Percentiles rank a stretch among this genome's conserved stretches.
Evolutionary conservation across 2,797 vertebrate species (phyloP).

Genomic region (Prionace glauca): DNA sequence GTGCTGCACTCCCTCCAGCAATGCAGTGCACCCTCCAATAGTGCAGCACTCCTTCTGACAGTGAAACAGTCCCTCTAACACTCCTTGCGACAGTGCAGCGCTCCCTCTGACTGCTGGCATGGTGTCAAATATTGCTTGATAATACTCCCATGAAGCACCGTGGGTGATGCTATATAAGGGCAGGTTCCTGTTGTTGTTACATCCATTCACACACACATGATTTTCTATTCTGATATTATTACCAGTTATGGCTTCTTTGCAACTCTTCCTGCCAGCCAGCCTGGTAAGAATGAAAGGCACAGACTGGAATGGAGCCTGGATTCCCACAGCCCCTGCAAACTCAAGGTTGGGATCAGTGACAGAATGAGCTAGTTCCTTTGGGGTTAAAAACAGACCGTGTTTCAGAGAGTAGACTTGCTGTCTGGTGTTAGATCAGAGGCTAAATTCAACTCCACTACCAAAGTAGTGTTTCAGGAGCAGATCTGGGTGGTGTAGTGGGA

Average conservation of each 20-base stretch:
- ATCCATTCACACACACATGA: background rate
- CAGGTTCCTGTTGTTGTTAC: background rate
- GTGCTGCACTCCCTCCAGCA: no score
- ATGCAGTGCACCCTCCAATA: no score
- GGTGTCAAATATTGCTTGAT: background rate
- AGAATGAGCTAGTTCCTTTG: background rate
- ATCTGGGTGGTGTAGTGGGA: background rate
- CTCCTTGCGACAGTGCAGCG: no score
- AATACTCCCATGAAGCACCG: background rate
- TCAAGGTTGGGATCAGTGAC: background rate
- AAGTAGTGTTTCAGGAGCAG: background rate
- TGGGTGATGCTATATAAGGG: background rate
- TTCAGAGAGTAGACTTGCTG: background rate
- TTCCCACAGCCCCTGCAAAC: background rate
- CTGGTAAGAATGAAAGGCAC: background rate
- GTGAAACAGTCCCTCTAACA: no score
- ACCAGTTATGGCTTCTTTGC: background rate
- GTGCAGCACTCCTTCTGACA: no score
- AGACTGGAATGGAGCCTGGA: background rate
- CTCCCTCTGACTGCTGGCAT: background rate
- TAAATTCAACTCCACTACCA: background rate
- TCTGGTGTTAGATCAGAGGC: background rate
- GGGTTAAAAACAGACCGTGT: conserved; percentile 6
- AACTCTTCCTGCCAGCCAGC: background rate
- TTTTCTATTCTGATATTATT: background rate